A percentile compares a stretch with the other conserved stretches of the same genome.
Evolutionary conservation across 2,888 invertebrate genomes (phyloP).

Genomic region (Criorhina ranunculi): DNA sequence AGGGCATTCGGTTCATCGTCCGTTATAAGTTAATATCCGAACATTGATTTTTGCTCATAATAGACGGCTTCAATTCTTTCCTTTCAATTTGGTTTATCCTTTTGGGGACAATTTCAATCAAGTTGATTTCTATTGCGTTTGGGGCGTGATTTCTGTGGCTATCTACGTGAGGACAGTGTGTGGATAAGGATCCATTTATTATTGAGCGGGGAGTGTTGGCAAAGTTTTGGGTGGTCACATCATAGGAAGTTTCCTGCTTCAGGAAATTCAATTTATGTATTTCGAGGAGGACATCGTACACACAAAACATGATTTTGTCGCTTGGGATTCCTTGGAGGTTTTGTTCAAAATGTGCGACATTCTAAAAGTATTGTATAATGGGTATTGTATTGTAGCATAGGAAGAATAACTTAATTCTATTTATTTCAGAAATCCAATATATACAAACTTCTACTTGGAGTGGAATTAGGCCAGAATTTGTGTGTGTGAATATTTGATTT

Average conservation of each 20-base stretch:
- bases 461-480: slow-evolving; percentile 48
- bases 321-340: slow-evolving; percentile 51
- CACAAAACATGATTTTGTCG: slow-evolving; percentile 48
- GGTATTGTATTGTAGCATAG: slow-evolving; percentile 49
- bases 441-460: slow-evolving; percentile 47
- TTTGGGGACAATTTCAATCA: slow-evolving; percentile 75
- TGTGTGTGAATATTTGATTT: slow-evolving; percentile 38
- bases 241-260: slow-evolving; percentile 73
- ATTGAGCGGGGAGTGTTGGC: slow-evolving; percentile 66
- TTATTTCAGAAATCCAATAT: slow-evolving; percentile 56
- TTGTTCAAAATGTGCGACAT: slow-evolving; percentile 31
- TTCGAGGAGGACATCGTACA: slow-evolving; percentile 54
- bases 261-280: slow-evolving; percentile 76
- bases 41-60: slow-evolving; percentile 75
- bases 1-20: slow-evolving; percentile 73
- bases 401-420: slow-evolving; percentile 64
- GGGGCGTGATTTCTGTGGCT: slow-evolving; percentile 67
- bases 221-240: slow-evolving; percentile 64
- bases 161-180: slow-evolving; percentile 52
- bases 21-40: slow-evolving; percentile 76
- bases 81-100: slow-evolving; percentile 75
- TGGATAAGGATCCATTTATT: slow-evolving; percentile 72
- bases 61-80: slow-evolving; percentile 70
- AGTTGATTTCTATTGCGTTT: slow-evolving; percentile 74
- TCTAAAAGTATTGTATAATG: slow-evolving; percentile 31